Conservation (phyloP, 2,888 invertebrate genomes). For the Drosophila differens region DNA sequence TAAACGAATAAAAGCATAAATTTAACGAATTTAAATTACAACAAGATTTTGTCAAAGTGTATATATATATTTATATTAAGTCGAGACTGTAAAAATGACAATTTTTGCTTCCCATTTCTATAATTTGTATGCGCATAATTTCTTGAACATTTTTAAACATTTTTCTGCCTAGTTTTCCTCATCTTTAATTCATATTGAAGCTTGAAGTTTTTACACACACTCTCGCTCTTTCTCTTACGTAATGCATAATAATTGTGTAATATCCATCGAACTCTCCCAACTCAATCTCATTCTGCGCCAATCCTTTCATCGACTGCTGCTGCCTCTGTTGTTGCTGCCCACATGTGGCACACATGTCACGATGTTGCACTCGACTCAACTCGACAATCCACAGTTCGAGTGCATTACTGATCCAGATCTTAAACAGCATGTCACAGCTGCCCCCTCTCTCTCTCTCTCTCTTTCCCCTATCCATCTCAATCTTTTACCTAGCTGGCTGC, state of each 20-base stretch:
- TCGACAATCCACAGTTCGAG: constrained; percentile 51
- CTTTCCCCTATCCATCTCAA: background rate
- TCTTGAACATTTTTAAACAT: background rate
- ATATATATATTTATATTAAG: background rate
- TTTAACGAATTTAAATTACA: background rate
- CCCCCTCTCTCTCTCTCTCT: constrained; percentile 2
- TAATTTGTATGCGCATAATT: background rate
- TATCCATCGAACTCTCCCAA: constrained; percentile 23
- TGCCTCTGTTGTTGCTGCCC: constrained; percentile 23
- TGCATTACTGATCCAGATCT: constrained; percentile 60
- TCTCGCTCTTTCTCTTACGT: background rate
- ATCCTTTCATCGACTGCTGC: constrained; percentile 43
- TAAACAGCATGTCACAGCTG: constrained; percentile 44
- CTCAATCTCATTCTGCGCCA: constrained; percentile 45
- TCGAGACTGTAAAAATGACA: background rate
- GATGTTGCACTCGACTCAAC: constrained; percentile 28
- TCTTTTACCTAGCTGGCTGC: constrained; percentile 29
- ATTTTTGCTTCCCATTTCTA: background rate
- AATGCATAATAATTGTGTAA: constrained; percentile 36
- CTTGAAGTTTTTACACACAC: background rate
- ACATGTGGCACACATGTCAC: constrained; percentile 49
- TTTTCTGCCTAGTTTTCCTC: background rate
- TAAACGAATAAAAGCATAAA: background rate
- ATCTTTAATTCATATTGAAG: background rate
- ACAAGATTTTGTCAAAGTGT: background rate